phyloP scores from a whole-genome alignment of 64 coral and sea anemone species.

The Anthopleura sola region DNA sequence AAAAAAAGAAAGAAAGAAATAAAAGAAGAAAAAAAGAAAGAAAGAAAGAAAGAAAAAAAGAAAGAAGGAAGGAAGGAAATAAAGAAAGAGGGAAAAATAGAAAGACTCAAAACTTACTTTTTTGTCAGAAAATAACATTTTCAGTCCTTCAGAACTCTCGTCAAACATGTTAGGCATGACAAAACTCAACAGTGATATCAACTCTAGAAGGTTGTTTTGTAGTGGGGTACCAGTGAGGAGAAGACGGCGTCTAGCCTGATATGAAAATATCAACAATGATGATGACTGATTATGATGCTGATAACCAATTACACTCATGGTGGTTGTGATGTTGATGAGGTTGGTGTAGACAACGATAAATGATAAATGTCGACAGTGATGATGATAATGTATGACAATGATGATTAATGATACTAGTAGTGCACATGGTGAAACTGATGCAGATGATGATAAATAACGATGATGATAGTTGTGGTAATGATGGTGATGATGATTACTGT shows the following conservation, averaged over 20 bases:
- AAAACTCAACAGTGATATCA: conserved; percentile 92
- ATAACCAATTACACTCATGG: no score
- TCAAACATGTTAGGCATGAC: conserved; percentile 92
- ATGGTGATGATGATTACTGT: no score
- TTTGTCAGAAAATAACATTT: conserved; percentile 84
- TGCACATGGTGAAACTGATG: no score
- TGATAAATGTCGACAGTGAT: no score
- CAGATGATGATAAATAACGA: no score
- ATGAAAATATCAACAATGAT: neutral
- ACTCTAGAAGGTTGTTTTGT: conserved; percentile 89
- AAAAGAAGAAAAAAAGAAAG: no score
- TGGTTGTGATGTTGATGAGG: no score
- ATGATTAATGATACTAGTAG: no score
- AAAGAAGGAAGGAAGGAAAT: neutral
- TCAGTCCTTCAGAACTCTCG: conserved; percentile 76
- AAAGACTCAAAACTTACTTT: neutral
- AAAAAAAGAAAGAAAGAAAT: neutral
- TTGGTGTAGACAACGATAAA: no score
- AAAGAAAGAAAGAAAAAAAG: neutral
- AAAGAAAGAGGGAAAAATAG: neutral
- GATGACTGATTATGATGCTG: neutral
- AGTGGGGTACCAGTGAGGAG: conserved; percentile 92
- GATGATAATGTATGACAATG: neutral
- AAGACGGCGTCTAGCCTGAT: conserved; percentile 54
- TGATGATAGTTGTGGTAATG: no score